Evolutionary conservation across 2,113 vertebrate genomes (phyloP).

Genomic region (Heterotilapia buettikoferi): DNA sequence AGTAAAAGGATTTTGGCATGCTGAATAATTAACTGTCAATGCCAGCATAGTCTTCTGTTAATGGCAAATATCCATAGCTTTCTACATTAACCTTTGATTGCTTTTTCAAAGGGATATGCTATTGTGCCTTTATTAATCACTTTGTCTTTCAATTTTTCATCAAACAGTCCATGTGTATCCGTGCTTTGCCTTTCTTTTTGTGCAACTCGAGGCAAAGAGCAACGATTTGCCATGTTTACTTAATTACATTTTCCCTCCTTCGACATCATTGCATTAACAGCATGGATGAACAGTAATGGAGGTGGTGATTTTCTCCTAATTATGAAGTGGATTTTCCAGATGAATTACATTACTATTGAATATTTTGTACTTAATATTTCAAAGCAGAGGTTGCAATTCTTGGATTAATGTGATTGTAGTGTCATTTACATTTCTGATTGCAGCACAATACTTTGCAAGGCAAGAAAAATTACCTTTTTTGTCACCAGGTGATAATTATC

Average conservation of each 20-base stretch:
- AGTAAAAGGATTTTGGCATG: background rate
- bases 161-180: background rate
- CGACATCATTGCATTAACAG: slow-evolving; percentile 34
- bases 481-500: background rate
- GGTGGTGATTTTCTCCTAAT: slow-evolving; percentile 31
- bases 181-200: slow-evolving; percentile 1
- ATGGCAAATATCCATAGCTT: background rate
- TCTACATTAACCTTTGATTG: slow-evolving; percentile 20
- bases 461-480: background rate
- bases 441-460: background rate
- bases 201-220: slow-evolving; percentile 5
- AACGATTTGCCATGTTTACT: slow-evolving; percentile 36
- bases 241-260: slow-evolving; percentile 35
- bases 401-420: background rate
- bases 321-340: slow-evolving; percentile 44
- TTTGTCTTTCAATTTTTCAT: slow-evolving; percentile 14
- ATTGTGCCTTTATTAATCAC: background rate
- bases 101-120: background rate
- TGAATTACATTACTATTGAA: slow-evolving; percentile 9
- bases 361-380: background rate
- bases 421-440: background rate
- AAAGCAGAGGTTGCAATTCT: background rate
- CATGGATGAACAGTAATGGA: slow-evolving; percentile 45
- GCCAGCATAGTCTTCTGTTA: background rate
- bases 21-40: slow-evolving; percentile 10